Evolutionary conservation across 2,888 invertebrate genomes (phyloP), one percentile per base, ranked within the genome.

Genomic region (Ligdia adustata): DNA sequence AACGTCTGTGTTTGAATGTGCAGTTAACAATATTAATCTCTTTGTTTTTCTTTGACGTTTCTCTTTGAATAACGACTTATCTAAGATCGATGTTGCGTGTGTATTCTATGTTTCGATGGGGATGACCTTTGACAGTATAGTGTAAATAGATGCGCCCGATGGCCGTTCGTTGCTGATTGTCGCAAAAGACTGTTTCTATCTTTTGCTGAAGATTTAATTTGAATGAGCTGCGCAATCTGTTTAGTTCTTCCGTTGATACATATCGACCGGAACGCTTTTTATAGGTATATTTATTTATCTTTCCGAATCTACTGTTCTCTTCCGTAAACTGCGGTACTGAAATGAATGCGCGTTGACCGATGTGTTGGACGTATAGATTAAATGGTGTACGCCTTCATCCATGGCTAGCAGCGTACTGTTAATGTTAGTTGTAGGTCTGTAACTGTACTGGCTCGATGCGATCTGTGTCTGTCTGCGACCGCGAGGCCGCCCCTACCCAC

Each of bases 1-100:
- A 89, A 88, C 90, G 89, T 89, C 88, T 89, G 88, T 90, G 90
- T 89, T 79, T 89, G 90, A 89, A 90, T 86, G 90, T 87, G 89
- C 88, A 87, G 77, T 88, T 79, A 80, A 79, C 52, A 76, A 77
- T 70, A 78, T 79, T 86, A 82, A 86, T 82, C 82, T 87, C 78
- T 87, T 82, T 89, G 84, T 88, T 86, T 89, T 88, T 88, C 84
- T 88, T 89, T 89, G 87, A 87, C 87, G 87, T 88, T 89, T 87
- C 89, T 89, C 90, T 89, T n/a, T 89, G 80, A 88, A 80, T 85
- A 88, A 80, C 83, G 82, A 89, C 83, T 87, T 86, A 85, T 83
- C 89, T 90, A 72, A 87, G 77, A 80, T 89, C 85, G 87, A 87
- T 90, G 90, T 90, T 89, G 88, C 88, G 89, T 90, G 85, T 90